phyloP scores from a whole-genome alignment of 2,797 vertebrate species.

The Pelobates cultripes region DNA sequence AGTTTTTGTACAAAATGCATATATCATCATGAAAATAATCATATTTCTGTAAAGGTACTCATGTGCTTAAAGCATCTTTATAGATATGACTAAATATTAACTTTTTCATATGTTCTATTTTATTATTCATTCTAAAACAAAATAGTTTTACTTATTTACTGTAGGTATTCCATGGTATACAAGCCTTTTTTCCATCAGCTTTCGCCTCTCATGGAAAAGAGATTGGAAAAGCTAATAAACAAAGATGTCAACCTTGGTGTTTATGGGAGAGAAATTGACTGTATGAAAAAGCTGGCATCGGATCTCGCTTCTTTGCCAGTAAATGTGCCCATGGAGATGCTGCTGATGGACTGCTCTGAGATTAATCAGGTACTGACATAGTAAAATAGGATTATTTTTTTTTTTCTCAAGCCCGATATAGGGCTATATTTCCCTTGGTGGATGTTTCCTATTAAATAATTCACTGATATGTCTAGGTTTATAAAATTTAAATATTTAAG shows the following conservation, averaged over 20 bases:
- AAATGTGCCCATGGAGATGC: conserved; percentile 49
- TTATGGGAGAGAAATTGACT: conserved; percentile 30
- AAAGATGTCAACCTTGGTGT: conserved; percentile 29
- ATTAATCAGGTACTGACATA: conserved; percentile 55
- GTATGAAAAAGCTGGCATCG: neutral
- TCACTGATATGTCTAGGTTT: no score
- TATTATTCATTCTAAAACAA: no score
- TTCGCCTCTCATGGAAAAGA: conserved; percentile 5
- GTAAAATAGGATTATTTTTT: neutral
- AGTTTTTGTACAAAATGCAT: no score
- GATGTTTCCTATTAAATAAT: neutral
- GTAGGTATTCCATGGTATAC: conserved; percentile 37
- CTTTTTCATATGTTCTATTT: no score
- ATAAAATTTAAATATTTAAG: no score
- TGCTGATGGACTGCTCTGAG: conserved; percentile 53
- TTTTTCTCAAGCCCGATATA: neutral
- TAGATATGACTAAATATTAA: no score
- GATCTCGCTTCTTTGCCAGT: conserved; percentile 22
- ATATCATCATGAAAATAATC: no score
- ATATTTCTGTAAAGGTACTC: no score
- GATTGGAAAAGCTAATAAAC: conserved; percentile 3
- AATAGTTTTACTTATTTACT: conserved; percentile 15
- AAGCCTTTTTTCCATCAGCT: conserved; percentile 36
- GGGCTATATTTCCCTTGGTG: neutral
- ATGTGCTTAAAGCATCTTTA: no score